Conservation (phyloP, 2,888 invertebrate genomes). For the Drepanosiphum platanoidis region DNA sequence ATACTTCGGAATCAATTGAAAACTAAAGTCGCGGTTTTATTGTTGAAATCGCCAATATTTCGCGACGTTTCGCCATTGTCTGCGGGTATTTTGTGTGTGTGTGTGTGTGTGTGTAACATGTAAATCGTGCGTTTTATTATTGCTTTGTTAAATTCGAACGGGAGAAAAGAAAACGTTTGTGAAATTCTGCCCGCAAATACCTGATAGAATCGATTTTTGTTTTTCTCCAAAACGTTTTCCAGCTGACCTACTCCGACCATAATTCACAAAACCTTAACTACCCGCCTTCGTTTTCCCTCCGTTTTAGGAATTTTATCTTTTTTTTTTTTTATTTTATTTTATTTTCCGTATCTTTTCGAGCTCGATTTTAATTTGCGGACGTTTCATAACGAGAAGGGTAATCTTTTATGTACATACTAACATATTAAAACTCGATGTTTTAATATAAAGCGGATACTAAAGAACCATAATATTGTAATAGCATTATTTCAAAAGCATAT, state of each 20-base stretch:
- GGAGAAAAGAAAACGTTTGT: no score
- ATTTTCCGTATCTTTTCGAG: neutral
- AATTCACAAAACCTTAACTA: neutral
- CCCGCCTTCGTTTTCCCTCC: neutral
- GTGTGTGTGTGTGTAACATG: no score
- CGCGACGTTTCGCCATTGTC: no score
- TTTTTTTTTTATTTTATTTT: neutral
- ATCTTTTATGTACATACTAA: conserved; percentile 6
- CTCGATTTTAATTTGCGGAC: neutral
- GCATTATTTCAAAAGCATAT: neutral
- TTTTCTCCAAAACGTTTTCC: neutral
- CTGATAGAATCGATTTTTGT: neutral
- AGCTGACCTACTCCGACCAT: neutral
- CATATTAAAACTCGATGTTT: neutral
- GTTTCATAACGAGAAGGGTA: neutral
- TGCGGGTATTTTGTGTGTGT: no score
- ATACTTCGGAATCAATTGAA: no score
- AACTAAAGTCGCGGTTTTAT: no score
- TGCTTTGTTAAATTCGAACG: neutral
- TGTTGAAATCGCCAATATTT: no score
- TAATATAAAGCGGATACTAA: conserved; percentile 3
- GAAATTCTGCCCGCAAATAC: neutral
- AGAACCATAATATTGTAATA: neutral
- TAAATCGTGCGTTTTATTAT: neutral
- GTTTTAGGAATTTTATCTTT: neutral